phyloP scores from a whole-genome alignment of 2,888 invertebrate species.

The Lithodes maja region DNA sequence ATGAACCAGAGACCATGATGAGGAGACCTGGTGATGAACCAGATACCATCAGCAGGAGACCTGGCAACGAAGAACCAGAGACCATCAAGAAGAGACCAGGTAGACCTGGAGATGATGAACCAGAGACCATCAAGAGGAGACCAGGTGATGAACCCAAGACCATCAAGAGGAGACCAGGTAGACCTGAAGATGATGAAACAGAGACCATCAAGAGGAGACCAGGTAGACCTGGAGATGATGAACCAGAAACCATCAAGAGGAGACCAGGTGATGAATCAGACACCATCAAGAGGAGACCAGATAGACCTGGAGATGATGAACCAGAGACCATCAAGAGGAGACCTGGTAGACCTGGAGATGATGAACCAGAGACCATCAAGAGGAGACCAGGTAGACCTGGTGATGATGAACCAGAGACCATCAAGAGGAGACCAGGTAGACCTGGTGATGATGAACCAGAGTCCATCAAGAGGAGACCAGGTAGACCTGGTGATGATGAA shows the following conservation, averaged over 20 bases:
- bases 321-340: background rate
- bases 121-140: constrained; percentile 17
- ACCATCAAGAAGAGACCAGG: background rate
- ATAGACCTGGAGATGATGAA: background rate
- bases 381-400: constrained; percentile 7
- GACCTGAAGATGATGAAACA: constrained; percentile 18
- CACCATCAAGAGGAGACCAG: background rate
- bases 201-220: constrained; percentile 19
- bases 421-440: constrained; percentile 8
- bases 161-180: constrained; percentile 18
- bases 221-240: constrained; percentile 19
- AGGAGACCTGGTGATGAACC: constrained; percentile 23
- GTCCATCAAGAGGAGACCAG: constrained; percentile 7
- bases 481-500: background rate
- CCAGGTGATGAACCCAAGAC: constrained; percentile 13
- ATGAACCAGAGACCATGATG: constrained; percentile 5
- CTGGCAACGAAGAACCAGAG: constrained; percentile 37
- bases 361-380: constrained; percentile 4
- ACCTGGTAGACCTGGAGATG: constrained; percentile 1
- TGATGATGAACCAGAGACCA: constrained; percentile 7
- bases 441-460: constrained; percentile 14
- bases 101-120: constrained; percentile 24
- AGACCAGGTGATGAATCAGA: constrained; percentile 9
- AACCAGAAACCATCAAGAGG: constrained; percentile 5
- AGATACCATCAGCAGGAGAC: constrained; percentile 14